Conservation (phyloP, 1,140 invertebrate genomes). For the Drosophila burlai region DNA sequence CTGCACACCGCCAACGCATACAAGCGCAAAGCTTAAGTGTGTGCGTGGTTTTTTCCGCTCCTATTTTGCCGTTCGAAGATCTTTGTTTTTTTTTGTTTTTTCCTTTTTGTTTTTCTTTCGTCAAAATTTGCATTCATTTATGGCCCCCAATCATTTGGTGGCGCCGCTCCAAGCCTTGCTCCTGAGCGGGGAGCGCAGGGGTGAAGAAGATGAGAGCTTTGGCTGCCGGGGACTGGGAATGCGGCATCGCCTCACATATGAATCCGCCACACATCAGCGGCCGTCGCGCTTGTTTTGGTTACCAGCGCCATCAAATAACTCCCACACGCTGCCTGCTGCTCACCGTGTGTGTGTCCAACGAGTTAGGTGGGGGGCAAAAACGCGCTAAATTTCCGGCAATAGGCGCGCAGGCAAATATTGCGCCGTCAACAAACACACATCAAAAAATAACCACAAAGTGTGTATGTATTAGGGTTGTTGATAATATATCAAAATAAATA, state of each 20-base stretch:
- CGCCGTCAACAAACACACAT: conserved; percentile 46
- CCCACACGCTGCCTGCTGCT: neutral
- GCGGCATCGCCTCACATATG: conserved; percentile 17
- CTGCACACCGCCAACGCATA: conserved; percentile 14
- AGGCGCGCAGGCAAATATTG: conserved; percentile 28
- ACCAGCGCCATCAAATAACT: conserved; percentile 6
- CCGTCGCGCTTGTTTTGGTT: conserved; percentile 9
- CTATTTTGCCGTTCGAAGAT: conserved; percentile 27
- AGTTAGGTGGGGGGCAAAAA: conserved; percentile 22
- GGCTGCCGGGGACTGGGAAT: conserved; percentile 3
- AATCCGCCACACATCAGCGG: conserved; percentile 7
- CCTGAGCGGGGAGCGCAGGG: conserved; percentile 6
- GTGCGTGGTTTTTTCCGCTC: conserved; percentile 45
- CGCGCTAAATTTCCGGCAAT: conserved; percentile 38
- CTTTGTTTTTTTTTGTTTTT: conserved; percentile 6
- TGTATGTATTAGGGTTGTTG: conserved; percentile 6
- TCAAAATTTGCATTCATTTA: conserved; percentile 14
- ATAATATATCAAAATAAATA: too few relatives aligned
- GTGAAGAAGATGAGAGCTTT: neutral
- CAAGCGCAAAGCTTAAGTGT: conserved; percentile 11
- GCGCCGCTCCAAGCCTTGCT: conserved; percentile 3
- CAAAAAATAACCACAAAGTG: conserved; percentile 39
- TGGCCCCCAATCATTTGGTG: neutral
- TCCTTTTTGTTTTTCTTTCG: neutral
- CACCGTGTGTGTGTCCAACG: conserved; percentile 1